Conservation (phyloP, 2,797 vertebrate genomes). For the Betta splendens region DNA sequence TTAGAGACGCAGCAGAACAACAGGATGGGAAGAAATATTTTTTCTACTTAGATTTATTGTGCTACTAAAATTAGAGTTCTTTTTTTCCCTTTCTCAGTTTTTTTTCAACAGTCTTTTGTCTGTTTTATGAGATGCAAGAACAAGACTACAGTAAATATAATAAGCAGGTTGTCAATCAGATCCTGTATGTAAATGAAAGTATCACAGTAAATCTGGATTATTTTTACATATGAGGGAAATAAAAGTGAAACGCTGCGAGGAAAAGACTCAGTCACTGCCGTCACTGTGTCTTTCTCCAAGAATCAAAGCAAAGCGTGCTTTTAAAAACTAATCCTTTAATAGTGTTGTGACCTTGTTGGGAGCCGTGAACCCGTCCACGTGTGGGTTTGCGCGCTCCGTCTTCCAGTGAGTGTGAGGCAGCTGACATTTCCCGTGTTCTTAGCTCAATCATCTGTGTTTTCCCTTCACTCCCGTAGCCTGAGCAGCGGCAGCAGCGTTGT, state of each 20-base stretch:
- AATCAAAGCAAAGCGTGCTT: not conserved
- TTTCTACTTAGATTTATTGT: constrained; percentile 3
- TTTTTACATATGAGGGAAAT: not conserved
- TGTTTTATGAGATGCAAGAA: not conserved
- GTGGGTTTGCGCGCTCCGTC: not conserved
- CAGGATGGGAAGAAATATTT: not conserved
- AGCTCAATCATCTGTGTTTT: constrained; percentile 33
- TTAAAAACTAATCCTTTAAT: not conserved
- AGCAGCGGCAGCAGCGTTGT: constrained; percentile 54
- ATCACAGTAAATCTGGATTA: not conserved
- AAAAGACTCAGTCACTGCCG: not conserved
- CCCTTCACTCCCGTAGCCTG: constrained; percentile 57
- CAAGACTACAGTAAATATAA: not conserved
- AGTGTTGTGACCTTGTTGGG: not conserved
- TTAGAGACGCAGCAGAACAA: not conserved
- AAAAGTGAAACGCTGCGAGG: not conserved
- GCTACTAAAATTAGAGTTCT: not conserved
- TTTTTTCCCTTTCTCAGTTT: constrained; percentile 3
- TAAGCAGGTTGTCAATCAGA: no score
- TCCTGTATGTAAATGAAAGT: not conserved
- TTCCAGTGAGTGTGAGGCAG: not conserved
- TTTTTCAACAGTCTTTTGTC: not conserved
- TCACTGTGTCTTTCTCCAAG: not conserved
- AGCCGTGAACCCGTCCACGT: not conserved
- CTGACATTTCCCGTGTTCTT: not conserved